These are phyloP conservation scores for Lasioglossum calceatum DNA, from an alignment of 2,888 invertebrate genomes.

Conservation along the genomic window DNA sequence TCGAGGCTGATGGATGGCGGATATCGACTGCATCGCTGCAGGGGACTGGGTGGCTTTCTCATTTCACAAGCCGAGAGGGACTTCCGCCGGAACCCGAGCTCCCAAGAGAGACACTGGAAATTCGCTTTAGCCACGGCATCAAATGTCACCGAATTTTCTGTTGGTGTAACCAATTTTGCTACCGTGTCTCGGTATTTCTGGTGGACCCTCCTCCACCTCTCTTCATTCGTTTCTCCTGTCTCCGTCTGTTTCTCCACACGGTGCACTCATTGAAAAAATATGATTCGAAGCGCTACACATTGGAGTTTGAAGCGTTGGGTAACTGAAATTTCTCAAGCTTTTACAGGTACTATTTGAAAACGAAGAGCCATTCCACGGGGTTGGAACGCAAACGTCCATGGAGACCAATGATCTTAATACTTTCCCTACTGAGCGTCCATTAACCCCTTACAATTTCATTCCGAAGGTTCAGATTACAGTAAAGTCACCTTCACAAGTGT, in stretches of 20 bases:
- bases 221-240: not conserved
- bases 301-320: not conserved
- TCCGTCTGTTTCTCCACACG: not conserved
- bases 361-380: not conserved
- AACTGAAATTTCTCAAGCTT: slow-evolving; percentile 31
- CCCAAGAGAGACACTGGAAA: slow-evolving; percentile 60
- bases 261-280: slow-evolving; percentile 24
- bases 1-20: slow-evolving; percentile 72
- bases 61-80: slow-evolving; percentile 74
- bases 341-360: not conserved
- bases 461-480: too few species aligned
- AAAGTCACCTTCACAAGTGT: too few species aligned
- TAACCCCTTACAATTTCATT: too few species aligned
- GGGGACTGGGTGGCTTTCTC: slow-evolving; percentile 71
- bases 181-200: slow-evolving; percentile 21
- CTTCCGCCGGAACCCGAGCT: slow-evolving; percentile 67
- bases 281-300: slow-evolving; percentile 1
- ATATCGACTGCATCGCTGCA: slow-evolving; percentile 72
- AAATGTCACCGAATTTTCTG: slow-evolving; percentile 60
- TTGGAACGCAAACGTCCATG: not conserved
- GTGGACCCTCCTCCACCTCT: not conserved
- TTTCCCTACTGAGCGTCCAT: too few species aligned
- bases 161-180: slow-evolving; percentile 53
- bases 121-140: slow-evolving; percentile 60
- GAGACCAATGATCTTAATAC: not conserved